Conservation (phyloP, 2,797 vertebrate species). For the Coracias cyanogaster region DNA sequence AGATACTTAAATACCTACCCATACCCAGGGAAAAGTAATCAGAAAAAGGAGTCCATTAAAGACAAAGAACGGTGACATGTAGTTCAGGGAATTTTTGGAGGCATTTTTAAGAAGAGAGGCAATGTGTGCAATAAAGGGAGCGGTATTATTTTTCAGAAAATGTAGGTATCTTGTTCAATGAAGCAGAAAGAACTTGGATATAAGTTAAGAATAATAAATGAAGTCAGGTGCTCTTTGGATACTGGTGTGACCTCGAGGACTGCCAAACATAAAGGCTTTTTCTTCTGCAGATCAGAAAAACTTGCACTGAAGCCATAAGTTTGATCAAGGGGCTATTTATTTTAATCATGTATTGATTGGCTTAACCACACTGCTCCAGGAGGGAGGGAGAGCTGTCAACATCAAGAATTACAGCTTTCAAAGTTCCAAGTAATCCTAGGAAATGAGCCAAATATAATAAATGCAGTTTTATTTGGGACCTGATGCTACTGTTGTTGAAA, state of each 20-base stretch:
- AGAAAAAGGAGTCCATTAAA: not conserved
- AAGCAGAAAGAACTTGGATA: slow-evolving; percentile 24
- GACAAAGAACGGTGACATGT: not conserved
- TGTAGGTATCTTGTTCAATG: not conserved
- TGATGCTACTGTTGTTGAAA: slow-evolving; percentile 49
- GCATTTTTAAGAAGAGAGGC: not conserved
- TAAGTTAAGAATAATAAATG: not conserved
- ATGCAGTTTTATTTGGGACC: slow-evolving; percentile 44
- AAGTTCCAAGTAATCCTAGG: slow-evolving; percentile 60
- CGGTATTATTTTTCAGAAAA: not conserved
- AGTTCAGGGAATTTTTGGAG: not conserved
- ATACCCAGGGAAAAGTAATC: not conserved
- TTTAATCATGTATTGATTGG: slow-evolving; percentile 63
- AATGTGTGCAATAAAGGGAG: not conserved
- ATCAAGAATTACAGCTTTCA: slow-evolving; percentile 54
- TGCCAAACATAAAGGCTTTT: not conserved
- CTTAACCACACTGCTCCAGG: slow-evolving; percentile 20
- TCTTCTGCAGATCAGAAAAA: not conserved
- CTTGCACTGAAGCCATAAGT: slow-evolving; percentile 3
- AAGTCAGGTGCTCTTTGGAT: slow-evolving; percentile 23
- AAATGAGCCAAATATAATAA: slow-evolving; percentile 59
- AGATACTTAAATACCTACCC: not conserved
- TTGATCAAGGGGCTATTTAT: slow-evolving; percentile 62
- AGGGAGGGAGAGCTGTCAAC: slow-evolving; percentile 42
- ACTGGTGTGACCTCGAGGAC: not conserved